Percentiles rank a stretch among this genome's conserved stretches.
Conservation (phyloP, 2,797 vertebrate genomes). For the Nannoperca australis region DNA sequence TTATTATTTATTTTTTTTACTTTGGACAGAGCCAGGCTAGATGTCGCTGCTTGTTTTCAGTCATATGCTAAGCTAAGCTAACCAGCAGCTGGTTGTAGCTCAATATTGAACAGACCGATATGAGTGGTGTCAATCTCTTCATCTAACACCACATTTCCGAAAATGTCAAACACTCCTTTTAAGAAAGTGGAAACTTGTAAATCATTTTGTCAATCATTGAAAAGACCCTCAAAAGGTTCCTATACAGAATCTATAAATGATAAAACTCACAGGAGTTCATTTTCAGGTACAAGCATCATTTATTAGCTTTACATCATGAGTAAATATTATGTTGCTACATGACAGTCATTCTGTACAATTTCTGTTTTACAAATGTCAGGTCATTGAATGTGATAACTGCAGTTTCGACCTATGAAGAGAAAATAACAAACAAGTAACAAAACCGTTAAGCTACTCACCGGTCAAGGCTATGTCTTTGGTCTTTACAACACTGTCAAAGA, state of each 20-base stretch:
- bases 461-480: conserved; percentile 15
- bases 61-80: background rate
- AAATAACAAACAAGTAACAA: conserved; percentile 17
- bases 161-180: background rate
- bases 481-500: conserved; percentile 65
- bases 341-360: conserved; percentile 81
- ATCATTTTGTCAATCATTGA: background rate
- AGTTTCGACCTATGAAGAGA: conserved; percentile 26
- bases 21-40: too few relatives aligned
- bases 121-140: background rate
- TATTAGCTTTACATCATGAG: conserved; percentile 72
- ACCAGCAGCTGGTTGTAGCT: background rate
- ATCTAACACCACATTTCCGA: too few relatives aligned
- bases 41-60: background rate
- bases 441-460: conserved; percentile 36
- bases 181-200: background rate
- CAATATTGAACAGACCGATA: background rate
- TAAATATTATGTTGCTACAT: conserved; percentile 75
- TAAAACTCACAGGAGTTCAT: conserved; percentile 18
- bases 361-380: conserved; percentile 75
- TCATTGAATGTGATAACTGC: conserved; percentile 60
- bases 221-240: background rate
- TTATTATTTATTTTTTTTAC: background rate
- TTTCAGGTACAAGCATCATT: conserved; percentile 53
- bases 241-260: background rate